Evolutionary conservation across 1,140 invertebrate species (phyloP).

Genomic region (Pachyrhynchus sulphureomaculatus): DNA sequence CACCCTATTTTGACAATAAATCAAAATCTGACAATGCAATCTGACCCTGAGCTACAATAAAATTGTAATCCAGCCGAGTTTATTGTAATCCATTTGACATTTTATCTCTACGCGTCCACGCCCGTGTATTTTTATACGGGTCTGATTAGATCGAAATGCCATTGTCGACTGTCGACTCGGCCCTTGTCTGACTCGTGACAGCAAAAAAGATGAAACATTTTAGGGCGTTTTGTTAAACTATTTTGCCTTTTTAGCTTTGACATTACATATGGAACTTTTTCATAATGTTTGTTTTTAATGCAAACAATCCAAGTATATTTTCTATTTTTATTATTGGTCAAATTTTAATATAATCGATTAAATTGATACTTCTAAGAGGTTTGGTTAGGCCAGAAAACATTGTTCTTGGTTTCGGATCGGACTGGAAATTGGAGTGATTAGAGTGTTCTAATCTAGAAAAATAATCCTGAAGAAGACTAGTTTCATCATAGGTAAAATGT

Average conservation of each 20-base stretch:
- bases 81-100: conserved; percentile 29
- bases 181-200: conserved; percentile 1
- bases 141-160: conserved; percentile 30
- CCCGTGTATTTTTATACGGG: conserved; percentile 28
- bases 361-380: background rate
- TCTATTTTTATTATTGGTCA: background rate
- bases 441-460: too few relatives aligned
- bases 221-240: conserved; percentile 4
- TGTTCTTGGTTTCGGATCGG: too few relatives aligned
- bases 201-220: conserved; percentile 7
- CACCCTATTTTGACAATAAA: background rate
- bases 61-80: conserved; percentile 29
- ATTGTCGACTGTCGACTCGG: conserved; percentile 17
- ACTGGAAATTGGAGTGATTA: too few relatives aligned
- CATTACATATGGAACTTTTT: conserved; percentile 12
- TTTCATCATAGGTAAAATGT: too few relatives aligned
- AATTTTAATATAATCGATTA: background rate
- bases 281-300: conserved; percentile 5
- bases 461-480: too few relatives aligned
- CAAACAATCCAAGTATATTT: background rate
- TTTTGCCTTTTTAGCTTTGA: conserved; percentile 14
- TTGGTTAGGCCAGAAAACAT: background rate
- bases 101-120: conserved; percentile 27
- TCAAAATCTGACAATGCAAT: conserved; percentile 15
- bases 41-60: conserved; percentile 29